Percentiles rank a stretch among this genome's conserved stretches.
phyloP scores from a whole-genome alignment of 1,140 invertebrate species.

The Rhyacophila brunnea region DNA sequence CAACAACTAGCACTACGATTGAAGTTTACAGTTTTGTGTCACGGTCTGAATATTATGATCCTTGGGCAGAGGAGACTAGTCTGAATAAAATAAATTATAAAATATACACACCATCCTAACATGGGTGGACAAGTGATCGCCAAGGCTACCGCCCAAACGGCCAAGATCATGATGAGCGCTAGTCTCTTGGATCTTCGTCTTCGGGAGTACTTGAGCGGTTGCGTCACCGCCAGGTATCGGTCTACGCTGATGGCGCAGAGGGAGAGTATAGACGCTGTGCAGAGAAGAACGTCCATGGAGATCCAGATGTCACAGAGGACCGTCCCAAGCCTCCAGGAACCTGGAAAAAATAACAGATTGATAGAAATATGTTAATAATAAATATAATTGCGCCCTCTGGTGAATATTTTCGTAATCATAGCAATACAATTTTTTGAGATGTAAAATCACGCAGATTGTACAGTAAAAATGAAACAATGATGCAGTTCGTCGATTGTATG shows the following conservation, averaged over 20 bases:
- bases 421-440: too few species aligned
- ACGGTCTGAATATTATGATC: too few species aligned
- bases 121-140: conserved; percentile 83
- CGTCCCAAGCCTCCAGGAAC: conserved; percentile 76
- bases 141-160: conserved; percentile 78
- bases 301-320: conserved; percentile 87
- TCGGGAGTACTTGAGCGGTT: conserved; percentile 78
- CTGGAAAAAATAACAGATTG: too few species aligned
- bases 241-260: conserved; percentile 84
- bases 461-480: too few species aligned
- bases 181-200: conserved; percentile 74
- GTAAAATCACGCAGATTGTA: too few species aligned
- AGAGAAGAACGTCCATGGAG: conserved; percentile 88
- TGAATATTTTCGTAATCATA: too few species aligned
- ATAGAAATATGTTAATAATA: too few species aligned
- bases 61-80: neutral
- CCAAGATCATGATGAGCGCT: conserved; percentile 75
- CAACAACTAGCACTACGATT: too few species aligned
- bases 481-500: too few species aligned
- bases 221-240: conserved; percentile 83
- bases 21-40: too few species aligned
- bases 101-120: conserved; percentile 67
- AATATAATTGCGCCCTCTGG: too few species aligned
- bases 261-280: conserved; percentile 81
- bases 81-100: neutral